These are phyloP conservation scores for Panagrolaimus sp. DNA, from an alignment of 1,140 invertebrate genomes.

Conservation along the genomic window DNA sequence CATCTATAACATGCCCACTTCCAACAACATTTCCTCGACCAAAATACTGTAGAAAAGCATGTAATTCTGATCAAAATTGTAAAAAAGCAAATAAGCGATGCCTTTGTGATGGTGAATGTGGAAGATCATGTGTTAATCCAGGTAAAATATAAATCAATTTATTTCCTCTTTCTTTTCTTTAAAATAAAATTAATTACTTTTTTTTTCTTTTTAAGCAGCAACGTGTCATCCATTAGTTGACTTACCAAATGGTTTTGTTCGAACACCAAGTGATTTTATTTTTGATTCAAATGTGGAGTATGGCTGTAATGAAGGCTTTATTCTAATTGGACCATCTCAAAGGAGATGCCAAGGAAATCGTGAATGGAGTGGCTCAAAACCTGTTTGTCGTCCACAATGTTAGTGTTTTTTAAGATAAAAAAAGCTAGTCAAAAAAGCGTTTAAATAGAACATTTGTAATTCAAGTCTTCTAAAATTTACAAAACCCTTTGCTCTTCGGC, in stretches of 20 bases:
- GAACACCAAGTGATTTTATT: conserved; percentile 53
- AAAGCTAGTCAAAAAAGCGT: too few species aligned
- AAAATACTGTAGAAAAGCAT: conserved; percentile 74
- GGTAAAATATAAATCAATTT: conserved; percentile 60
- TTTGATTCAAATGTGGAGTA: conserved; percentile 60
- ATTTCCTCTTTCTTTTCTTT: not conserved
- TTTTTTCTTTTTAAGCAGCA: conserved; percentile 32
- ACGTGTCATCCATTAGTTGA: conserved; percentile 50
- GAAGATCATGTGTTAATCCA: conserved; percentile 91
- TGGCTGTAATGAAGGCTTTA: conserved; percentile 60
- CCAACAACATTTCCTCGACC: conserved; percentile 38
- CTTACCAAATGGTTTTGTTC: conserved; percentile 46
- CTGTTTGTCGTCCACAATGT: conserved; percentile 56
- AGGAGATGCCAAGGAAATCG: conserved; percentile 61
- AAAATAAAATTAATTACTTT: not conserved
- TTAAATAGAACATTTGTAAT: too few species aligned
- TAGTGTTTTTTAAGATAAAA: conserved; percentile 7
- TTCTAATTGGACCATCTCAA: conserved; percentile 58
- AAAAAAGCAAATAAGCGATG: conserved; percentile 93
- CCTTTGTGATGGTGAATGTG: conserved; percentile 88
- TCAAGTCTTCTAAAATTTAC: too few species aligned
- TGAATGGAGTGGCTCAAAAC: conserved; percentile 60
- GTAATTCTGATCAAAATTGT: conserved; percentile 86
- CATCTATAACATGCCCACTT: conserved; percentile 19
- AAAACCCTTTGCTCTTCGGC: too few species aligned